Evolutionary conservation across 2,888 invertebrate genomes (phyloP), one percentile per base, ranked within the genome.

Genomic region (Chrysolina oricalcia): DNA sequence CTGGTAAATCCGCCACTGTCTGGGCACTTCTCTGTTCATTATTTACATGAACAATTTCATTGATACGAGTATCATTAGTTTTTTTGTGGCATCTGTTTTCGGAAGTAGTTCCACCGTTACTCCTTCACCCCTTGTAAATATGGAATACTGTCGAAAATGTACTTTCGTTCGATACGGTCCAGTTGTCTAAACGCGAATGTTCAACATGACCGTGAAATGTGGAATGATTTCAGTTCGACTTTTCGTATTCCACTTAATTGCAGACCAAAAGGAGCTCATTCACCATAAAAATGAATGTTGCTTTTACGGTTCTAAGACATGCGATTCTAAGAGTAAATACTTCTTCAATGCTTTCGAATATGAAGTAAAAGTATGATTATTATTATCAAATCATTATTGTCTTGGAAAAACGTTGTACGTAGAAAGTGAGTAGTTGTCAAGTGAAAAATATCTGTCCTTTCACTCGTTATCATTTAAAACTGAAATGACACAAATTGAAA

Each of bases 251-350:
- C 35, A 59, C 11, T 59, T 35, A 59, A n/a, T 59, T 35, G 15
- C n/a, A 59, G 35, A 35, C n/a, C 13, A 11, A 56, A 13, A 21
- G 13, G 21, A 8, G 10, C n/a, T 21, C 53, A 21, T 21, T 13
- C 21, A 21, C 53, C 23, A 11, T 56, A 23, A 56, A 56, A 13
- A 59, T 27, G n/a, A 59, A 59, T 59, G 59, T 59, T 27, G 3
- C 19, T 59, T 59, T 59, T 35, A 59, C 59, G 27, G 27, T 59
- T 59, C 17, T 59, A 35, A 35, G 59, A 4, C n/a, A 27, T 59
- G 50, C 50, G 9, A 50, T 50, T 17, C 50, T 9, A 50, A 17
- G 50, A 50, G 27, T 59, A 35, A 59, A 35, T 59, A n/a, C 23
- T 5, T 59, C 27, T 59, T 59, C 10, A 0, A 19, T 59, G 35